Evolutionary conservation across 2,113 vertebrate species (phyloP).

Genomic region (Hemichromis elongatus): DNA sequence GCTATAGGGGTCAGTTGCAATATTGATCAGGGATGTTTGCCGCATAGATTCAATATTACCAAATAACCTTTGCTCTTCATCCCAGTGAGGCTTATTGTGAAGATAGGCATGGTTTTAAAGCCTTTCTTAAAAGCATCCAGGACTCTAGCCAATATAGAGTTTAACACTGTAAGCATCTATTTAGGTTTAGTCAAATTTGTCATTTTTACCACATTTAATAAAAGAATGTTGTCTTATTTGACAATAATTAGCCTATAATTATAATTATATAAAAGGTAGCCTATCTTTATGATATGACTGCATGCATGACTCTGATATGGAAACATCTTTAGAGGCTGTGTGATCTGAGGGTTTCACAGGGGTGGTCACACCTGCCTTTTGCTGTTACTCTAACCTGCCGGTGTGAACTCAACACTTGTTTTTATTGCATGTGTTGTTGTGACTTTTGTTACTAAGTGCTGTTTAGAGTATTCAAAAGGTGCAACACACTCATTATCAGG

Average conservation of each 20-base stretch:
- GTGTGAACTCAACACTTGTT: neutral
- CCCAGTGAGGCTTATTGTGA: too few species aligned
- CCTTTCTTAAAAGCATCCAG: too few species aligned
- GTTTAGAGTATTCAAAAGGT: neutral
- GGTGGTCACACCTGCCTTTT: neutral
- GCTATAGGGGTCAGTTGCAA: neutral
- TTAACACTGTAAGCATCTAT: too few species aligned
- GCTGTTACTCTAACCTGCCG: neutral
- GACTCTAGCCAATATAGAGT: too few species aligned
- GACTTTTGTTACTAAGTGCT: neutral
- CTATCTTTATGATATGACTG: neutral
- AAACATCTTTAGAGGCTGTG: neutral
- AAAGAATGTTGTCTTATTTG: too few species aligned
- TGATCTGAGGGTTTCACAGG: neutral
- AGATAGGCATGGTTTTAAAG: too few species aligned
- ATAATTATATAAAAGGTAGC: neutral
- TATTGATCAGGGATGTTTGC: neutral
- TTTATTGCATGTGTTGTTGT: neutral
- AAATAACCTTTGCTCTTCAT: neutral
- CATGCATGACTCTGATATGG: neutral
- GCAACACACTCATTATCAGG: neutral
- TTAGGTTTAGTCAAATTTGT: neutral
- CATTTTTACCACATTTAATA: too few species aligned
- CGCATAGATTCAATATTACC: neutral
- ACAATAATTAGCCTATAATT: too few species aligned